These are phyloP conservation scores for Porites divaricata DNA, from an alignment of 92 coral and sea anemone species.

Conservation along the genomic window DNA sequence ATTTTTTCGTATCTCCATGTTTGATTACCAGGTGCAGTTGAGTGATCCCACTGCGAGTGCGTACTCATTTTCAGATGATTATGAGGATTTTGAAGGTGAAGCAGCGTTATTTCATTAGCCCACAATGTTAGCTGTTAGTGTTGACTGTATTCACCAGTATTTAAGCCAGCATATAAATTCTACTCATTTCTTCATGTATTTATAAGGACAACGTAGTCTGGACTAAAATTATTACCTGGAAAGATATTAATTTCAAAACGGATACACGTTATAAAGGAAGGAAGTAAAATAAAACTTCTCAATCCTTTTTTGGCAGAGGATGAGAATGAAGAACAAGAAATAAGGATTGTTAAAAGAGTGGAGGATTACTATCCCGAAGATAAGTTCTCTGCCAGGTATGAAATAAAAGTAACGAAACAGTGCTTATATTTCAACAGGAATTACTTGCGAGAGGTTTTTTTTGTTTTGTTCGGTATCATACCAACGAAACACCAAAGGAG, in stretches of 20 bases:
- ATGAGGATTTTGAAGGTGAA: slow-evolving; percentile 70
- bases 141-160: no score
- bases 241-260: no score
- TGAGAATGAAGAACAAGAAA: slow-evolving; percentile 70
- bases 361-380: slow-evolving; percentile 74
- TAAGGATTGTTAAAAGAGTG: slow-evolving; percentile 66
- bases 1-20: not conserved
- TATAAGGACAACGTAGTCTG: no score
- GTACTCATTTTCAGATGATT: slow-evolving; percentile 72
- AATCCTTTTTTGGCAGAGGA: slow-evolving; percentile 2
- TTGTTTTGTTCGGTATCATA: no score
- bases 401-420: no score
- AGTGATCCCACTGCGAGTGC: slow-evolving; percentile 9
- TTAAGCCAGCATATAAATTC: no score
- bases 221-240: no score
- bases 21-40: slow-evolving; percentile 18
- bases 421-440: not conserved
- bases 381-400: slow-evolving; percentile 50
- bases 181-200: no score
- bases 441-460: no score
- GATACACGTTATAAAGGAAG: no score
- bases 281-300: not conserved
- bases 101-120: not conserved
- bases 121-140: not conserved
- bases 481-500: no score